A percentile compares a stretch with the other conserved stretches of the same genome.
Evolutionary conservation across 1,140 invertebrate genomes (phyloP).

Genomic region (Asobara japonica): DNA sequence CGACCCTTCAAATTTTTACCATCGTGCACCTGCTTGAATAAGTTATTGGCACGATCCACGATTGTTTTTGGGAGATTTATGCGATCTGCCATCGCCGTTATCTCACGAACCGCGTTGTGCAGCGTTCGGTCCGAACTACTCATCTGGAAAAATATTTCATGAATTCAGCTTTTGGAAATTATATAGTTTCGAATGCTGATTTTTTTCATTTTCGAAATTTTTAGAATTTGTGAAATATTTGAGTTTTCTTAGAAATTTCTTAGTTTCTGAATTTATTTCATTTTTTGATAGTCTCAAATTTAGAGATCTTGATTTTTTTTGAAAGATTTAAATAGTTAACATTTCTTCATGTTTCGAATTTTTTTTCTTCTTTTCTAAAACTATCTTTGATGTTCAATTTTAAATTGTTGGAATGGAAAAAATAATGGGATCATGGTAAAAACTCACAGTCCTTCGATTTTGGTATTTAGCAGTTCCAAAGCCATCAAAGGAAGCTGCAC

Average conservation of each 20-base stretch:
- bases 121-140: conserved; percentile 93
- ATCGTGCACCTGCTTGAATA: conserved; percentile 99
- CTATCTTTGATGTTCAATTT: no score
- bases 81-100: conserved; percentile 96
- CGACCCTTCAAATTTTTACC: conserved; percentile 92
- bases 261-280: no score
- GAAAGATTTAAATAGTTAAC: no score
- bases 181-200: no score
- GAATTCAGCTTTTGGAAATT: no score
- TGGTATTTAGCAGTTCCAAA: conserved; percentile 93
- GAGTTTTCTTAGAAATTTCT: no score
- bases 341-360: no score
- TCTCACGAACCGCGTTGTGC: conserved; percentile 96
- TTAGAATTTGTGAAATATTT: no score
- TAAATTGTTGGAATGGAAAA: neutral
- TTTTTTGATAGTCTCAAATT: no score
- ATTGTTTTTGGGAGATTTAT: conserved; percentile 97
- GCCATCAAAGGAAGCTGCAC: conserved; percentile 82
- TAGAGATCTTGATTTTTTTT: no score
- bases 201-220: no score
- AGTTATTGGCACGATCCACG: conserved; percentile 92
- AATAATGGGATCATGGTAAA: neutral
- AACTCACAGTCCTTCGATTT: conserved; percentile 83
- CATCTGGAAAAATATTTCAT: conserved; percentile 67
- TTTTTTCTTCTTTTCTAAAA: no score